Evolutionary conservation across 2,888 invertebrate genomes (phyloP), one percentile per base, ranked within the genome.

Genomic region (Himalopsyche tibetana): DNA sequence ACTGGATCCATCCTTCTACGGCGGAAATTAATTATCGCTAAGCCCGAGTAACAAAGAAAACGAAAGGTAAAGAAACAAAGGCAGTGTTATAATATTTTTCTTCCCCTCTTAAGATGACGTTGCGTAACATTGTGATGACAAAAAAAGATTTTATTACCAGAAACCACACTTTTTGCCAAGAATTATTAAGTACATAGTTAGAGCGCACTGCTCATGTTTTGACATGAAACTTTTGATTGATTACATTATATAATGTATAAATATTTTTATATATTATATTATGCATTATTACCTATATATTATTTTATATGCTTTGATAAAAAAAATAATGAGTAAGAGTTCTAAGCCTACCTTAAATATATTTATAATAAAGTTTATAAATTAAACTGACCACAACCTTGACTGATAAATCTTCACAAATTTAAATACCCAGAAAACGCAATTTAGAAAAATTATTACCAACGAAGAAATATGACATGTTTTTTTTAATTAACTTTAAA

Each of bases 11-110:
- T n/a, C 63, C 63, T 63, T 63, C 63, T 63, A 63, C 28, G 19
- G 63, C n/a, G 63, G 63, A 63, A 63, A 63, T 63, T 63, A 63
- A 63, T 63, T 63, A 63, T 63, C 63, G 28, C 63, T 63, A 63
- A 63, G 5, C 63, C 63, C 63, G 28, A 19, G 63, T 63, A 63
- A 63, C 63, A 63, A 63, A 63, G 63, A 63, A 63, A 63, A 19
- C 19, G 63, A 63, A 63, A 63, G 63, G 63, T 63, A 63, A 63
- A 63, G 63, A 63, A 63, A 63, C 63, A 63, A 63, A 63, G 63
- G 19, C n/a, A 19, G 63, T 63, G 63, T 28, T 63, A 63, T 63
- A 63, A 63, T 63, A 63, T 63, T 63, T 63, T 63, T 63, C 63
- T 63, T 8, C 19, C 63, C 28, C 28, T 19, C 63, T 19, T 28